A percentile compares a stretch with the other conserved stretches of the same genome.
These are phyloP conservation scores for Puffinus mauretanicus DNA, from an alignment of 2,113 vertebrate species.

Conservation along the genomic window DNA sequence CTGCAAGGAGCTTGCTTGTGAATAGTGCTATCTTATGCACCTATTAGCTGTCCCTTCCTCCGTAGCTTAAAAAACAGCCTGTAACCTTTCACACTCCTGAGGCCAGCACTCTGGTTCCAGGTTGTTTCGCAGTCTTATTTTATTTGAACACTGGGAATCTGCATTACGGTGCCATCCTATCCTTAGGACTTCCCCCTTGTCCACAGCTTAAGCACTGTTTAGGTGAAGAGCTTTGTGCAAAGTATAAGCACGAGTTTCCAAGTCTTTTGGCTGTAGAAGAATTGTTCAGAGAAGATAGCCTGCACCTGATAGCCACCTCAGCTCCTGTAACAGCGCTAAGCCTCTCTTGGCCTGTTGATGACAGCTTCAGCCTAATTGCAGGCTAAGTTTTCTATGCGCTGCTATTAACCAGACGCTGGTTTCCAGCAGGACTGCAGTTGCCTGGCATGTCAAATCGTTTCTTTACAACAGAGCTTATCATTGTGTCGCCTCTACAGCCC, in stretches of 20 bases:
- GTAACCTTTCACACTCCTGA: not conserved
- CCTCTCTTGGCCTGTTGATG: conserved; percentile 47
- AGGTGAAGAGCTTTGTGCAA: not conserved
- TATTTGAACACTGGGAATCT: not conserved
- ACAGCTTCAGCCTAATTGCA: conserved; percentile 57
- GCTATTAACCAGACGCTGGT: conserved; percentile 34
- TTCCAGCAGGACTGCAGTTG: conserved; percentile 61
- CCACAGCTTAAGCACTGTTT: not conserved
- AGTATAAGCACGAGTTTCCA: not conserved
- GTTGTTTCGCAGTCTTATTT: not conserved
- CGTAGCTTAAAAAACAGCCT: not conserved
- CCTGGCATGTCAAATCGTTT: conserved; percentile 65
- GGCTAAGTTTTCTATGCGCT: conserved; percentile 19
- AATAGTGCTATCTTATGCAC: not conserved
- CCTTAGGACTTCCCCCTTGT: not conserved
- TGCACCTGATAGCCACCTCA: conserved; percentile 51
- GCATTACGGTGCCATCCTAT: not conserved
- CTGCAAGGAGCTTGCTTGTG: not conserved
- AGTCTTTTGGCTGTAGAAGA: not conserved
- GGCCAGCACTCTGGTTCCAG: not conserved
- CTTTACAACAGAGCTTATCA: conserved; percentile 69
- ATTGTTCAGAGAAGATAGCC: not conserved
- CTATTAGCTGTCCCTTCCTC: not conserved
- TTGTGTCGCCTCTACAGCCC: conserved; percentile 37
- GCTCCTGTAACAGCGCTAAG: conserved; percentile 40